Evolutionary conservation across 1,140 invertebrate species (phyloP).

Genomic region (Ceratoteleas bidentatus): DNA sequence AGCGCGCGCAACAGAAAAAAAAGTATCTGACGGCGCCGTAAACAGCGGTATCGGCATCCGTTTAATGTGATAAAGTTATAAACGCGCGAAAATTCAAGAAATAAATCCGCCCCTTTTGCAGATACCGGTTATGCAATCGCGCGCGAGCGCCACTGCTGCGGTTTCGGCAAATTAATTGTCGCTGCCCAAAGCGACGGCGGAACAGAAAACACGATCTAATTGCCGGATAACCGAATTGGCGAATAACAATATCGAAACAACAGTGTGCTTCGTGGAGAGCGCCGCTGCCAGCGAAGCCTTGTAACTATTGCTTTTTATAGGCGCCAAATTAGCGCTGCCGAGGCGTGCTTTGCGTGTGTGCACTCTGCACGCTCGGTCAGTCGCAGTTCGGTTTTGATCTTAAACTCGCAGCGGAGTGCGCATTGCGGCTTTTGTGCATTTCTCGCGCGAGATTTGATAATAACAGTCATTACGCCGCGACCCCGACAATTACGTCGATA

Average conservation of each 20-base stretch:
- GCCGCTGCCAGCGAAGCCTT: constrained; percentile 31
- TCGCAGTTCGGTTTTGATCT: constrained; percentile 40
- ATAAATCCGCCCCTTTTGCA: constrained; percentile 19
- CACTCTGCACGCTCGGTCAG: constrained; percentile 14
- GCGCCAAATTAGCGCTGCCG: constrained; percentile 57
- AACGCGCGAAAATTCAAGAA: constrained; percentile 12
- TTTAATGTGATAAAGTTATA: constrained; percentile 19
- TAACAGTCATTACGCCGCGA: constrained; percentile 29
- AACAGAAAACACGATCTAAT: constrained; percentile 67
- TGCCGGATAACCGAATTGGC: constrained; percentile 62
- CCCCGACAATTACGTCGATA: constrained; percentile 25
- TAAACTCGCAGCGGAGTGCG: constrained; percentile 30
- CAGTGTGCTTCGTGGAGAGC: constrained; percentile 22
- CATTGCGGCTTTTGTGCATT: constrained; percentile 41
- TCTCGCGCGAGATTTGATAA: constrained; percentile 38
- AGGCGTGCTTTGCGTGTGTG: constrained; percentile 28
- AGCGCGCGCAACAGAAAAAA: background rate
- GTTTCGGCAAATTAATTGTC: constrained; percentile 66
- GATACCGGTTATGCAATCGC: constrained; percentile 25
- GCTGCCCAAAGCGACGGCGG: constrained; percentile 56
- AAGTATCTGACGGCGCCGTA: background rate
- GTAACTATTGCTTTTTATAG: constrained; percentile 63
- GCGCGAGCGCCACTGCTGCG: constrained; percentile 18
- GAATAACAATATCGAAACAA: constrained; percentile 62
- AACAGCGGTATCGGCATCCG: background rate